Percentiles rank a stretch among this genome's conserved stretches.
Conservation (phyloP, 2,113 vertebrate genomes). For the Mionectes macconnelli region DNA sequence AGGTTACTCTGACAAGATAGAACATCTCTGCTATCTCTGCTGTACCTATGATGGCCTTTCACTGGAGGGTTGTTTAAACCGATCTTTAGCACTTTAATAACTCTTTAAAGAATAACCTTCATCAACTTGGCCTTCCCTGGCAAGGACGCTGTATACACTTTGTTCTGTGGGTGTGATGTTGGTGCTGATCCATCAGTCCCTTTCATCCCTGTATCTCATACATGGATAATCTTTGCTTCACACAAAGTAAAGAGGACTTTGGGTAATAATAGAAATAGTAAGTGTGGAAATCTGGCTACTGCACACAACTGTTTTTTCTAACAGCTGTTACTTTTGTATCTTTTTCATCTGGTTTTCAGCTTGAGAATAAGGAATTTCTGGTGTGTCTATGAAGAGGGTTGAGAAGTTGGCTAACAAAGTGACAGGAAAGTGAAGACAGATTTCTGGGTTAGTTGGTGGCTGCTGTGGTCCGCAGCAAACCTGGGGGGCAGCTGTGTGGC, state of each 20-base stretch:
- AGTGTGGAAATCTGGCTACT: not conserved
- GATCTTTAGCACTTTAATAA: not conserved
- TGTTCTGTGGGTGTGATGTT: not conserved
- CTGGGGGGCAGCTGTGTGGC: slow-evolving; percentile 15
- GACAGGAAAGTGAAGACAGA: slow-evolving; percentile 5
- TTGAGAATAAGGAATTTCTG: not conserved
- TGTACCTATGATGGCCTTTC: not conserved
- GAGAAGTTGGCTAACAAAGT: not conserved
- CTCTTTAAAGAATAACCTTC: not conserved
- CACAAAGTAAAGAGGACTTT: not conserved
- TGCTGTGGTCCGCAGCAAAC: slow-evolving; percentile 19
- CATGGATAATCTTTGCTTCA: not conserved
- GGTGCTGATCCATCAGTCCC: not conserved
- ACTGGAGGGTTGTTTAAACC: not conserved
- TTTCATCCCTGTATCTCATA: not conserved
- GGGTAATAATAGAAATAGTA: not conserved
- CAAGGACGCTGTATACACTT: not conserved
- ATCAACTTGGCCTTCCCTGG: not conserved
- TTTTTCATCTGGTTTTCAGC: slow-evolving; percentile 4
- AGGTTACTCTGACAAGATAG: not conserved
- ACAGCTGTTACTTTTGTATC: not conserved
- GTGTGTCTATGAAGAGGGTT: not conserved
- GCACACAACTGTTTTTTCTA: not conserved
- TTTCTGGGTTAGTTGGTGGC: not conserved
- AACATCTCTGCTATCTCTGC: not conserved